These are phyloP conservation scores for Pachypanchax playfairii DNA, from an alignment of 2,113 vertebrate genomes.

Conservation along the genomic window DNA sequence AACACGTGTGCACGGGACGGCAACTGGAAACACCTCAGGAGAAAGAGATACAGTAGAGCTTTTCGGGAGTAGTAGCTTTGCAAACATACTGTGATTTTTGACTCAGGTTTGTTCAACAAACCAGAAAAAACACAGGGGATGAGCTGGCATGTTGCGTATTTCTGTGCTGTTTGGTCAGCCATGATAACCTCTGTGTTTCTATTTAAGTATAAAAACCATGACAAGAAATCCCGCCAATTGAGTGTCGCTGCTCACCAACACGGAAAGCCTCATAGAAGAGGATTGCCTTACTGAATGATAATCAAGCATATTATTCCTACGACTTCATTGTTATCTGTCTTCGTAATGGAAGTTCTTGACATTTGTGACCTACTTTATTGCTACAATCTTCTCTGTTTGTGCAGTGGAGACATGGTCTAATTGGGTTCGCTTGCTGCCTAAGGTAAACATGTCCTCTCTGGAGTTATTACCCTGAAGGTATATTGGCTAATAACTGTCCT, in stretches of 20 bases:
- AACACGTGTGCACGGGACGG: slow-evolving; percentile 73
- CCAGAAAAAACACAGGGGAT: neutral
- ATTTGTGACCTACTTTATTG: slow-evolving; percentile 43
- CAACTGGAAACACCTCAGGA: slow-evolving; percentile 57
- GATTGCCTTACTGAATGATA: slow-evolving; percentile 59
- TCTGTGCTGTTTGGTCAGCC: slow-evolving; percentile 18
- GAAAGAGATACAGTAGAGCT: too few relatives aligned
- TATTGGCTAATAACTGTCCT: slow-evolving; percentile 57
- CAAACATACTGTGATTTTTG: slow-evolving; percentile 34
- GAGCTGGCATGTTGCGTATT: slow-evolving; percentile 17
- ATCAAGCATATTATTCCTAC: slow-evolving; percentile 43
- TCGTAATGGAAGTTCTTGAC: slow-evolving; percentile 43
- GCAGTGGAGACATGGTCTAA: slow-evolving; percentile 40
- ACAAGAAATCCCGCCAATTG: slow-evolving; percentile 35
- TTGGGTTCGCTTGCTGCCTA: slow-evolving; percentile 40
- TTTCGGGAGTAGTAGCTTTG: slow-evolving; percentile 39
- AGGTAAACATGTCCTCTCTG: slow-evolving; percentile 50
- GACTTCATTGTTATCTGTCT: slow-evolving; percentile 46
- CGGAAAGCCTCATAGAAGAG: slow-evolving; percentile 22
- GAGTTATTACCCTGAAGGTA: slow-evolving; percentile 50
- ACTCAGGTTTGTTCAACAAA: slow-evolving; percentile 38
- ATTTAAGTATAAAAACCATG: slow-evolving; percentile 23
- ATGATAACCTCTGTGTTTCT: slow-evolving; percentile 19
- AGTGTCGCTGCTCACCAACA: slow-evolving; percentile 26
- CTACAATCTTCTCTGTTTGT: slow-evolving; percentile 22